phyloP scores from a whole-genome alignment of 1,140 invertebrate species.

The Periplaneta americana region DNA sequence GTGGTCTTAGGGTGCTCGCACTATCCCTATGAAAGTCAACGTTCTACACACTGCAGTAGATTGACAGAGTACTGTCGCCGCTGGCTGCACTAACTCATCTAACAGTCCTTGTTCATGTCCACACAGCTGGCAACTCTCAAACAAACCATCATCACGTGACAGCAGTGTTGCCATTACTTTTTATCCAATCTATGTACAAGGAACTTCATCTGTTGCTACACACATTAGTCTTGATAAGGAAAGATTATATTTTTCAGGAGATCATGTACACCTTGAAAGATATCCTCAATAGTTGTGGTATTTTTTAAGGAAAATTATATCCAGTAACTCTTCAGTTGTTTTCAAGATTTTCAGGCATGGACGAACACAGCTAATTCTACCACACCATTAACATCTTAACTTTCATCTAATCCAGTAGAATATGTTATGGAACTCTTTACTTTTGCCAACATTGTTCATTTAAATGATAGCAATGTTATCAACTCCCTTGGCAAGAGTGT shows the following conservation, averaged over 20 bases:
- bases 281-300: constrained; percentile 5
- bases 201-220: constrained; percentile 3
- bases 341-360: neutral
- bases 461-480: neutral
- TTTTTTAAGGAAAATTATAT: neutral
- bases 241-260: constrained; percentile 7
- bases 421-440: neutral
- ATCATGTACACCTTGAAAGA: neutral
- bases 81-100: no score
- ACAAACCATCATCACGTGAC: no score
- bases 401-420: neutral
- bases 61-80: no score
- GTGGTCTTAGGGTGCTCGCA: no score
- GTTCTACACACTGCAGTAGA: no score
- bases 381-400: neutral
- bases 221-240: constrained; percentile 6
- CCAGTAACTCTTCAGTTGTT: neutral
- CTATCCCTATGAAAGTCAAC: no score
- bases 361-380: neutral
- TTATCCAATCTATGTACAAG: no score
- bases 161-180: no score
- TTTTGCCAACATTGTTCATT: neutral
- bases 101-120: no score
- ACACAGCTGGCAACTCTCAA: no score
- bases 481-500: constrained; percentile 1